Conservation (phyloP, 2,888 invertebrate species). For the Lamellibrachia columna region DNA sequence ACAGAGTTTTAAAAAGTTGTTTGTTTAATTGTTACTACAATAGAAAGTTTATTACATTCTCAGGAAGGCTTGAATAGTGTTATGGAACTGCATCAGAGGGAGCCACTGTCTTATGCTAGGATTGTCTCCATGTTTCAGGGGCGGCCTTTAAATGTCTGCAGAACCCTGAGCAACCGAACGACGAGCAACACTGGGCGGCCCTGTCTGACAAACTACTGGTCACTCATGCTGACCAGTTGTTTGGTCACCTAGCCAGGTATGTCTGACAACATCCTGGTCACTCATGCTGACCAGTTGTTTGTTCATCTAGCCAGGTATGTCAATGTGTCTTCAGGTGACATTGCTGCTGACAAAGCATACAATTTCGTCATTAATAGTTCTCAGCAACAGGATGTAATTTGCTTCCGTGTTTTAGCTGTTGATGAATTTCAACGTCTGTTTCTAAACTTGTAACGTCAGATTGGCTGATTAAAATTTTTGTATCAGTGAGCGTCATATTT, state of each 20-base stretch:
- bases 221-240: constrained; percentile 73
- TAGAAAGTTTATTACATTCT: background rate
- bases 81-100: background rate
- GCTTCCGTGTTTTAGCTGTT: too few relatives aligned
- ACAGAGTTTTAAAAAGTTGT: background rate
- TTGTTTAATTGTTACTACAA: background rate
- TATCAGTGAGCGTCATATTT: too few relatives aligned
- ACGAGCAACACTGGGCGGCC: constrained; percentile 58
- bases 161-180: constrained; percentile 46
- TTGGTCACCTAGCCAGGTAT: constrained; percentile 75
- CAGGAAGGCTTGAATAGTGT: background rate
- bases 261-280: constrained; percentile 66
- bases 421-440: too few relatives aligned
- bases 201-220: constrained; percentile 66
- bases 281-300: constrained; percentile 74
- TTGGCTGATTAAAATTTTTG: too few relatives aligned
- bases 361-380: too few relatives aligned
- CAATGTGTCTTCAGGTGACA: background rate
- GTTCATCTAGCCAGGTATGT: constrained; percentile 73
- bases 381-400: too few relatives aligned
- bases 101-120: background rate
- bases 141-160: constrained; percentile 57
- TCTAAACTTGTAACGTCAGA: too few relatives aligned
- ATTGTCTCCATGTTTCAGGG: constrained; percentile 45
- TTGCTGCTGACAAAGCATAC: too few relatives aligned